Percentiles rank a stretch among this genome's conserved stretches.
Evolutionary conservation across 2,888 invertebrate species (phyloP).

Genomic region (Drosophila conformis): DNA sequence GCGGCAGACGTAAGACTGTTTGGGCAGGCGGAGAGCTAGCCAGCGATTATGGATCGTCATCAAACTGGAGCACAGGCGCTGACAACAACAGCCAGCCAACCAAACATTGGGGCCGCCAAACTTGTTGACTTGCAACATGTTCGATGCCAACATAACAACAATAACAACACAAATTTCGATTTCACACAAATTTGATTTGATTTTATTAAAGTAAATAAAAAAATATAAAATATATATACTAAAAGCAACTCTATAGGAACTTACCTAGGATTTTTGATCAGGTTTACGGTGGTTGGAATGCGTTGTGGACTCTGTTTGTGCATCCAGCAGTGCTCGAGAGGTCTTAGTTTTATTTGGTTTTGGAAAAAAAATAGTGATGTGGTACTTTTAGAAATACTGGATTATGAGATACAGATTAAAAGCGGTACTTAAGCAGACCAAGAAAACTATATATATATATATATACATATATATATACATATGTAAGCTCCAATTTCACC

Average conservation of each 20-base stretch:
- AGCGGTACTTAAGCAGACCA: slow-evolving; percentile 47
- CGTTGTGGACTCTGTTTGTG: slow-evolving; percentile 1
- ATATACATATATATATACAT: neutral
- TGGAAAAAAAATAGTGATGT: slow-evolving; percentile 55
- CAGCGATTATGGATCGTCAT: slow-evolving; percentile 55
- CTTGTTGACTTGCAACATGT: slow-evolving; percentile 65
- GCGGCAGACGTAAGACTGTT: slow-evolving; percentile 55
- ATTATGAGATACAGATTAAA: slow-evolving; percentile 18
- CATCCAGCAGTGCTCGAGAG: slow-evolving; percentile 39
- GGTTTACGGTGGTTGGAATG: neutral
- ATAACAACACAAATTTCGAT: slow-evolving; percentile 43
- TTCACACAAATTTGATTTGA: neutral
- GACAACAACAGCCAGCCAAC: neutral
- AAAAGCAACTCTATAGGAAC: slow-evolving; percentile 7
- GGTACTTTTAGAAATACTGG: slow-evolving; percentile 39
- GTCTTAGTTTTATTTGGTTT: slow-evolving; percentile 18
- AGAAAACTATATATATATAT: neutral
- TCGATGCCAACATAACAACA: slow-evolving; percentile 29
- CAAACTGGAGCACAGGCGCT: slow-evolving; percentile 38
- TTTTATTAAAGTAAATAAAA: slow-evolving; percentile 28
- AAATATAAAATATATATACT: neutral
- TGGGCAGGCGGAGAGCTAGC: slow-evolving; percentile 25
- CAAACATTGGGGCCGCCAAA: slow-evolving; percentile 22
- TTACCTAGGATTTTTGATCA: slow-evolving; percentile 32
- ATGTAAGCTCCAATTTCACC: slow-evolving; percentile 3